Evolutionary conservation across 1,140 invertebrate species (phyloP), one percentile per base, ranked within the genome.

Genomic region (Lethrus apterus): DNA sequence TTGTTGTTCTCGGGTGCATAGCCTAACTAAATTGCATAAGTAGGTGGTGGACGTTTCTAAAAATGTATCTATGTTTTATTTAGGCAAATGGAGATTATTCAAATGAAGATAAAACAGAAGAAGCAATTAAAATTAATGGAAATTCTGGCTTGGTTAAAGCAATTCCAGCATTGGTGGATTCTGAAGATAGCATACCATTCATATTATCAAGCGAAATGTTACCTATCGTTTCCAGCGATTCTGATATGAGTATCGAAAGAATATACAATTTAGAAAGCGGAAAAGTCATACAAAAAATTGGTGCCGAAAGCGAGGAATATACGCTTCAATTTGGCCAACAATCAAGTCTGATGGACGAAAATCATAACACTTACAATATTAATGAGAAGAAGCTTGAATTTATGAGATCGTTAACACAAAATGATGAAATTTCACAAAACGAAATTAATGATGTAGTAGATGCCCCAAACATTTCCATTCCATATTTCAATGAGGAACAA

Each of bases 181-280:
- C 31, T 18, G 46, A 43, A 23, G 17, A 41, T 10, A n/a, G 11
- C 8, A 32, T 15, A 15, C 21, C 38, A 17, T 38, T 24, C 9
- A 17, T 31, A 21, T 47, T 36, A 19, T 10, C 20, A 15, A 41
- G 35, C 13, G 46, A 48, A 41, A 26, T 24, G 3, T 26, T n/a
- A 26, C 5, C 23, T 7, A 10, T 14, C 15, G 21, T 58, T 8
- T 61, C 61, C 2, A 62, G 57, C 14, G 58, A 62, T 41, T 62
- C 58, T 9, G 61, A 63, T 45, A 32, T 55, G 34, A 63, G 59
- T 42, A 54, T 52, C 21, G 54, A 58, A 15, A 58, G 60, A 26
- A 50, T 38, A 36, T 63, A 63, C 34, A 55, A 63, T 50, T 50
- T 40, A 14, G 13, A 36, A 38, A 50, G 23, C 17, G 48, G 48